Percentiles rank a stretch among this genome's conserved stretches.
phyloP scores from a whole-genome alignment of 1,140 invertebrate species.

The Nephila pilipes region DNA sequence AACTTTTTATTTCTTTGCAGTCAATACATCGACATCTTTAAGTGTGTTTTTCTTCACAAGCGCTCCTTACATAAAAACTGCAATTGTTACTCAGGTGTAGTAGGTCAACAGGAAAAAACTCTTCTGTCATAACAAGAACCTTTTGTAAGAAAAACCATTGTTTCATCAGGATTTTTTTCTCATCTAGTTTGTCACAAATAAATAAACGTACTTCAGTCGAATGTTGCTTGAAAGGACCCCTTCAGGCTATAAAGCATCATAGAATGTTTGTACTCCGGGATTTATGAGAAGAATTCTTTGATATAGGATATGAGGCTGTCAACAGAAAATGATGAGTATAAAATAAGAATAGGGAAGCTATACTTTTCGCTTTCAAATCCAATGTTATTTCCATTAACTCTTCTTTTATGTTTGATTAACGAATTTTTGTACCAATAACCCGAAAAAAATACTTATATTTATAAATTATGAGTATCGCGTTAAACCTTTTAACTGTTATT shows the following conservation, averaged over 20 bases:
- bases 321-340: too few species aligned
- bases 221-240: conserved; percentile 8
- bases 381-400: too few species aligned
- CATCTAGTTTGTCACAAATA: conserved; percentile 9
- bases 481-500: too few species aligned
- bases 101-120: neutral
- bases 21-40: neutral
- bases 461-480: too few species aligned
- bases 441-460: too few species aligned
- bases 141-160: neutral
- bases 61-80: neutral
- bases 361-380: too few species aligned
- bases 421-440: too few species aligned
- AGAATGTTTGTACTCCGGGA: neutral
- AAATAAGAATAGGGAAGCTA: too few species aligned
- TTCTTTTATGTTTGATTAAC: too few species aligned
- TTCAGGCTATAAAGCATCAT: conserved; percentile 4
- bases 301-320: too few species aligned
- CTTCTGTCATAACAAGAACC: neutral
- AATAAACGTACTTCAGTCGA: neutral
- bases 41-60: neutral
- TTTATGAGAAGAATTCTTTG: too few species aligned
- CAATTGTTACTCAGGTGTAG: neutral
- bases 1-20: neutral
- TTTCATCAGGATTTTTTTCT: neutral